Evolutionary conservation across 2,113 vertebrate genomes (phyloP), one percentile per base, ranked within the genome.

Genomic region (Podilymbus podiceps): DNA sequence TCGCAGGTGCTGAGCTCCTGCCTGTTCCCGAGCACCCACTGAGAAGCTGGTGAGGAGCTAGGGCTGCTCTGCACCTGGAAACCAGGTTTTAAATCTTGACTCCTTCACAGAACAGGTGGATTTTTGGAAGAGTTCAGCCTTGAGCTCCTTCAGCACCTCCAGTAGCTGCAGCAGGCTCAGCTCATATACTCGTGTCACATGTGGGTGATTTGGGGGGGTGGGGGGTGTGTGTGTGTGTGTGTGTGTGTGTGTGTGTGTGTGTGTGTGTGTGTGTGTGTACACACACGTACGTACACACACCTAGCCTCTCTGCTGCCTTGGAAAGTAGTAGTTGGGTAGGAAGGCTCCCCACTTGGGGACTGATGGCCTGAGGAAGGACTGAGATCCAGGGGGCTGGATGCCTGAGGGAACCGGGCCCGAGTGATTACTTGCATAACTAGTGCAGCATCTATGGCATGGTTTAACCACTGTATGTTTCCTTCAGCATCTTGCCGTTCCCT

Each of bases 161-260:
- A 21, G 24, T 0, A 73, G 62, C 89, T 76, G n/a, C 82, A 64
- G 85, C 66, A 11, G 79, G 67, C 67, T 52, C 50, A 28, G 56
- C 35, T 74, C 19, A 11, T n/a, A 42, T 0, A 0, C 15, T 42
- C 0, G 0, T 46, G 68, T 55, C 62, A 30, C 49, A 38, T 38
- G 38, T 38, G 38, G 38, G 38, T 38, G 38, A 38, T 38, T 38
- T 38, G 8, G 38, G 38, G 8, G 38, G 38, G 38, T n/a, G 38
- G 38, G 38, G 38, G 38, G 38, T 38, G 38, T 38, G 38, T 38
- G 8, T 38, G 38, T 38, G 8, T 38, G 8, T 38, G 38, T 38
- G 8, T 38, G 38, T 38, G 38, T 38, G 38, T 38, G 8, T 38
- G 38, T 38, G 8, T 38, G 38, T 38, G 38, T 38, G 38, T 38